A percentile compares a stretch with the other conserved stretches of the same genome.
These are phyloP conservation scores for Gavia stellata DNA, from an alignment of 2,113 vertebrate species.

Conservation along the genomic window DNA sequence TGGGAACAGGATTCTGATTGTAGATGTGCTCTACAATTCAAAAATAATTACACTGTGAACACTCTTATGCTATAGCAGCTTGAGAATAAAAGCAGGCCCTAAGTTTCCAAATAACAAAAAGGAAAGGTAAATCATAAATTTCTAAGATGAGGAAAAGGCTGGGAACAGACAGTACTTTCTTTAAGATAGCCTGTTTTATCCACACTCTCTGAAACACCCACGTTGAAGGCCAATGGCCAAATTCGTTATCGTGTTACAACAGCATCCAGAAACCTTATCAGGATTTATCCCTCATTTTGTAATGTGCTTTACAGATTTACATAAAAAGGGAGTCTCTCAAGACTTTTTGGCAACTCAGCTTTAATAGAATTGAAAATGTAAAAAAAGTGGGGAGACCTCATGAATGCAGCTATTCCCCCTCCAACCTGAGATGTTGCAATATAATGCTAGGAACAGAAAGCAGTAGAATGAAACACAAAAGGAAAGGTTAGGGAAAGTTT, in stretches of 20 bases:
- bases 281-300: not conserved
- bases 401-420: not conserved
- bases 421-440: not conserved
- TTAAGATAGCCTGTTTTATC: not conserved
- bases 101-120: not conserved
- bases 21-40: not conserved
- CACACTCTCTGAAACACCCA: conserved; percentile 24
- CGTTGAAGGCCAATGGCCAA: conserved; percentile 12
- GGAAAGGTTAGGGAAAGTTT: not conserved
- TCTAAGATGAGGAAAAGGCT: not conserved
- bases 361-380: not conserved
- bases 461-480: not conserved
- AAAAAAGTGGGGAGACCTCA: not conserved
- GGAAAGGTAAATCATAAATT: not conserved
- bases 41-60: not conserved
- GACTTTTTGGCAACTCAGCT: not conserved
- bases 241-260: not conserved
- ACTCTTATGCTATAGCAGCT: not conserved
- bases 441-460: not conserved
- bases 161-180: not conserved
- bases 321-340: not conserved
- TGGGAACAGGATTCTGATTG: not conserved
- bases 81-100: not conserved
- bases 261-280: conserved; percentile 42
- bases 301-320: not conserved